Evolutionary conservation across 30 jellyfish, hydroid and myxozoan species (phyloP).

Genomic region (Sanderia malayensis): DNA sequence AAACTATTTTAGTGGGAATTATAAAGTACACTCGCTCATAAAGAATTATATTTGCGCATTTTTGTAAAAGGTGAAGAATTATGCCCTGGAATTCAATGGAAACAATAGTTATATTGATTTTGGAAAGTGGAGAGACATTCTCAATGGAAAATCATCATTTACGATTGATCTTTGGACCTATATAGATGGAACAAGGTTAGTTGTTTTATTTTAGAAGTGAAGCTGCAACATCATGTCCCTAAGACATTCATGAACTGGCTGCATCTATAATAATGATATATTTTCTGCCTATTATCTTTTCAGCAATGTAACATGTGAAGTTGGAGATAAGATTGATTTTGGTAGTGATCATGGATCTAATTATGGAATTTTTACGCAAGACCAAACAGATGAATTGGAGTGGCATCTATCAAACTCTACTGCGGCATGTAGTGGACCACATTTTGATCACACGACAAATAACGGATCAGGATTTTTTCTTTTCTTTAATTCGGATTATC

Average conservation of each 20-base stretch:
- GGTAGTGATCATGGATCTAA: slow-evolving; percentile 9
- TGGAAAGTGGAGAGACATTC: slow-evolving; percentile 19
- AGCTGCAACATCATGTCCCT: too few species aligned
- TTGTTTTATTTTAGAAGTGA: too few species aligned
- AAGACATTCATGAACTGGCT: too few species aligned
- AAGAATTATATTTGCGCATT: too few species aligned
- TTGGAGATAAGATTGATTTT: slow-evolving; percentile 29
- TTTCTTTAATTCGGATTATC: slow-evolving; percentile 23
- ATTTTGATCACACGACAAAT: slow-evolving; percentile 37
- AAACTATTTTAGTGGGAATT: too few species aligned
- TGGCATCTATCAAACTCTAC: slow-evolving; percentile 40
- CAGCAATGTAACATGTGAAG: slow-evolving; percentile 28
- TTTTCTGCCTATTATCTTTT: too few species aligned
- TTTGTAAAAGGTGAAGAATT: slow-evolving; percentile 5
- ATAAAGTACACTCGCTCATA: too few species aligned
- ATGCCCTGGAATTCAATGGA: slow-evolving; percentile 50
- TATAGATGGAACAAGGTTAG: slow-evolving; percentile 47
- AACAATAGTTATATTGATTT: slow-evolving; percentile 10
- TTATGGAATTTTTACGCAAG: slow-evolving; percentile 23
- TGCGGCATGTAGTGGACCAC: slow-evolving; percentile 20
- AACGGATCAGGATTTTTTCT: slow-evolving; percentile 22
- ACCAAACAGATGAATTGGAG: slow-evolving; percentile 19
- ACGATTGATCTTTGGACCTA: slow-evolving; percentile 27
- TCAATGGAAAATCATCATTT: slow-evolving; percentile 16
- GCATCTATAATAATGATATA: too few species aligned